These are phyloP conservation scores for Archips xylosteana DNA, from an alignment of 2,888 invertebrate species.

Conservation along the genomic window DNA sequence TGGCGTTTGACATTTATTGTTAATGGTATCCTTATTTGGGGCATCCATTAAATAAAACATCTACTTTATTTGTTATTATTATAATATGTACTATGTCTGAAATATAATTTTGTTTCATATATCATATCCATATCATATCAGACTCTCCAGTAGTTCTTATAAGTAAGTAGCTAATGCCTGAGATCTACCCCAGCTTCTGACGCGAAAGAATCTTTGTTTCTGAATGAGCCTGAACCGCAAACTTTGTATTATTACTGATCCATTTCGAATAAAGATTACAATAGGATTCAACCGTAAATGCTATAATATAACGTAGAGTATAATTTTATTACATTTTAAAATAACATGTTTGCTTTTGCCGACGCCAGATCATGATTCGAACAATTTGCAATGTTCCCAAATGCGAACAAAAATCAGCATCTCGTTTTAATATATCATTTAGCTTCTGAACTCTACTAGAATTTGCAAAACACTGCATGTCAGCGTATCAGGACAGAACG, in stretches of 20 bases:
- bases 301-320: slow-evolving; percentile 1
- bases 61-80: slow-evolving; percentile 5
- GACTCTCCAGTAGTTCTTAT: background rate
- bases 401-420: background rate
- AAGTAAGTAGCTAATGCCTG: background rate
- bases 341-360: background rate
- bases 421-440: background rate
- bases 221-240: background rate
- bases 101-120: background rate
- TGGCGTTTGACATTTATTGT: background rate
- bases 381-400: background rate
- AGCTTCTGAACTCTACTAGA: no score
- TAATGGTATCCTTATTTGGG: background rate
- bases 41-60: background rate
- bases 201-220: background rate
- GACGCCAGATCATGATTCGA: slow-evolving; percentile 8
- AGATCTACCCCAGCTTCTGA: background rate
- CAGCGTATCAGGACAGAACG: no score
- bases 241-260: background rate
- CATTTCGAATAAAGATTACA: background rate
- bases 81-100: background rate
- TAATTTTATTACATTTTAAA: background rate
- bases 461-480: no score
- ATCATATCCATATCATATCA: background rate
- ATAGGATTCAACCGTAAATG: slow-evolving; percentile 9